These are phyloP conservation scores for Penaeus japonicus DNA, from an alignment of 1,140 invertebrate species.

Conservation along the genomic window DNA sequence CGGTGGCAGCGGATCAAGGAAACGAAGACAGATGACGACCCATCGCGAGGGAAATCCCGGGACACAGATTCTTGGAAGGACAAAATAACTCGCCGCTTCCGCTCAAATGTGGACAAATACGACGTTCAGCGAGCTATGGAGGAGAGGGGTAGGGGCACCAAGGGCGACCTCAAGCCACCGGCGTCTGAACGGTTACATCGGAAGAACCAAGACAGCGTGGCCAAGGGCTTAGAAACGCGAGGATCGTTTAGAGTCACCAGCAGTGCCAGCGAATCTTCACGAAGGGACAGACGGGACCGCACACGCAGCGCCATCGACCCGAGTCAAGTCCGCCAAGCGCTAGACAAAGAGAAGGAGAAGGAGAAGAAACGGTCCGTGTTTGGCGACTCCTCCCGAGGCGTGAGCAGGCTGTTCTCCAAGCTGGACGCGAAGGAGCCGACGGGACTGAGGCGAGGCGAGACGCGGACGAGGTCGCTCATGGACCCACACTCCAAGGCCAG, in stretches of 20 bases:
- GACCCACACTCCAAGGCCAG: constrained; percentile 61
- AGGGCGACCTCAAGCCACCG: constrained; percentile 61
- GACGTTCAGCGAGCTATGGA: constrained; percentile 50
- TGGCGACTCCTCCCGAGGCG: constrained; percentile 15
- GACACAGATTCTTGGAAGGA: constrained; percentile 44
- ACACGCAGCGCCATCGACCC: constrained; percentile 68
- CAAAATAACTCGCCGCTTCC: constrained; percentile 32
- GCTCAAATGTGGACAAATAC: constrained; percentile 53
- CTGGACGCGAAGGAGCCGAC: constrained; percentile 22
- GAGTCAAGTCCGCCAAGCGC: constrained; percentile 62
- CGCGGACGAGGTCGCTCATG: constrained; percentile 10
- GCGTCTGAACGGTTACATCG: constrained; percentile 48
- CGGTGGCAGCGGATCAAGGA: constrained; percentile 69
- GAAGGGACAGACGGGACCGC: constrained; percentile 63
- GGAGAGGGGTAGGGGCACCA: constrained; percentile 65
- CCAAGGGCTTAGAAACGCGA: constrained; percentile 47
- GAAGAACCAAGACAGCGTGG: constrained; percentile 47
- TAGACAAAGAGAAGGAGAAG: constrained; percentile 46
- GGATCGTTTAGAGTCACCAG: constrained; percentile 50
- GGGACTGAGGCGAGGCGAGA: not conserved
- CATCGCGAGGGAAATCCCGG: not conserved
- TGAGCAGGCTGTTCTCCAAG: constrained; percentile 28
- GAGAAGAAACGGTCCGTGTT: constrained; percentile 27
- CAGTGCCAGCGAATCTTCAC: constrained; percentile 49
- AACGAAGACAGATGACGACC: constrained; percentile 41